Evolutionary conservation across 2,888 invertebrate species (phyloP), one percentile per base, ranked within the genome.

Genomic region (Platynereis dumerilii): DNA sequence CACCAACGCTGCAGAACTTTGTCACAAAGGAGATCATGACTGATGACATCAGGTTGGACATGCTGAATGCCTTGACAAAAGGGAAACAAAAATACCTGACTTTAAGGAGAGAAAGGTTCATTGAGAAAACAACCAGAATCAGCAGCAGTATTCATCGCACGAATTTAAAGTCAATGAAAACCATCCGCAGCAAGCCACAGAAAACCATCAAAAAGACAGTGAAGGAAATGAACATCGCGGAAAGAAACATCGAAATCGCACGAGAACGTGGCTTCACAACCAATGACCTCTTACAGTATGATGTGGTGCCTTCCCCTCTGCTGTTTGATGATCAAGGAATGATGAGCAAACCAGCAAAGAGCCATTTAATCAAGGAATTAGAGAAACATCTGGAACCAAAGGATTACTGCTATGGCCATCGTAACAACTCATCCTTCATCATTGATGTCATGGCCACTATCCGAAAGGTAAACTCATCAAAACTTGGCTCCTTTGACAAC

Each of bases 151-250:
- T 59, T 44, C n/a, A 59, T 24, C 59, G 45, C 12, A 44, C 59
- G 44, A 59, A 59, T 44, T 28, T 59, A 26, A 59, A 26, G 24
- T 44, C 58, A 34, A 58, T 58, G 44, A n/a, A 27, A 58, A 58
- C 58, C 26, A 28, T 58, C 24, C 45, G 39, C 5, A 58, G n/a
- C 44, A 58, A 58, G 5, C 44, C 39, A 58, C 15, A 58, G 52
- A 58, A 27, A 39, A 44, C 59, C 2, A 44, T 44, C 45, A 26
- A 59, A 44, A 59, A 5, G 44, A 24, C 26, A 3, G 59, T 59
- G 2, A 59, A 59, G 45, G 59, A 59, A 22, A 59, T 59, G 22
- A 59, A 45, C 59, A 59, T 59, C 2, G 59, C 44, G 5, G 59
- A 44, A 7, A 59, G 26, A 59, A 59, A 12, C 20, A 39, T 59